phyloP scores from a whole-genome alignment of 1,140 invertebrate species.

The Helicoverpa zea region DNA sequence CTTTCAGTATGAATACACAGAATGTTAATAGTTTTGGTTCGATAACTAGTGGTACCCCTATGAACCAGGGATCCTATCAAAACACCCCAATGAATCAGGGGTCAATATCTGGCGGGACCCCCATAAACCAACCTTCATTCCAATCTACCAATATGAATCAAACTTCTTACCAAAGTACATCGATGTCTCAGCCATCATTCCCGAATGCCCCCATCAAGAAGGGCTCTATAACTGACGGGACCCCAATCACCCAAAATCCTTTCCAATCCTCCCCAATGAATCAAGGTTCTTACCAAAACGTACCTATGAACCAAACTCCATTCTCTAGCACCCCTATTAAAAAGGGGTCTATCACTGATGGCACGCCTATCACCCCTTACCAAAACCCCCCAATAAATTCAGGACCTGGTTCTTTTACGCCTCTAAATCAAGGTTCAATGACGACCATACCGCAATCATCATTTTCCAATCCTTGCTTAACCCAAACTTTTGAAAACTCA shows the following conservation, averaged over 20 bases:
- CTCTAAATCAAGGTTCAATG: not conserved
- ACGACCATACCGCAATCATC: not conserved
- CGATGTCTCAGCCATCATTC: not conserved
- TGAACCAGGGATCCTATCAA: constrained; percentile 9
- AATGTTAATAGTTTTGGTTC: constrained; percentile 41
- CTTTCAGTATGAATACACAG: not conserved
- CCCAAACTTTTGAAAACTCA: not conserved
- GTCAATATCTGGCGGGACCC: constrained; percentile 46
- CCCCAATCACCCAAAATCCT: constrained; percentile 53
- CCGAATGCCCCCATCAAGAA: constrained; percentile 10
- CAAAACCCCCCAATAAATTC: not conserved
- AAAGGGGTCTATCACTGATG: constrained; percentile 69
- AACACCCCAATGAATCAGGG: constrained; percentile 9
- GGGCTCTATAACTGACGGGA: constrained; percentile 73
- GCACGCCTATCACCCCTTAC: constrained; percentile 59
- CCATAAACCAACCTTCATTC: constrained; percentile 24
- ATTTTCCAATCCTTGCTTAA: not conserved
- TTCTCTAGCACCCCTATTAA: constrained; percentile 28
- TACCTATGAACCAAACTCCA: constrained; percentile 11
- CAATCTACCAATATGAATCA: not conserved
- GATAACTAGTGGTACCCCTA: constrained; percentile 48
- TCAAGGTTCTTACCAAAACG: not conserved
- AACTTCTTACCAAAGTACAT: not conserved
- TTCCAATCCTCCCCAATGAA: not conserved
- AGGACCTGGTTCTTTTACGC: not conserved